Percentiles rank a stretch among this genome's conserved stretches.
Evolutionary conservation across 2,113 vertebrate genomes (phyloP).

Genomic region (Crotalus tigris): DNA sequence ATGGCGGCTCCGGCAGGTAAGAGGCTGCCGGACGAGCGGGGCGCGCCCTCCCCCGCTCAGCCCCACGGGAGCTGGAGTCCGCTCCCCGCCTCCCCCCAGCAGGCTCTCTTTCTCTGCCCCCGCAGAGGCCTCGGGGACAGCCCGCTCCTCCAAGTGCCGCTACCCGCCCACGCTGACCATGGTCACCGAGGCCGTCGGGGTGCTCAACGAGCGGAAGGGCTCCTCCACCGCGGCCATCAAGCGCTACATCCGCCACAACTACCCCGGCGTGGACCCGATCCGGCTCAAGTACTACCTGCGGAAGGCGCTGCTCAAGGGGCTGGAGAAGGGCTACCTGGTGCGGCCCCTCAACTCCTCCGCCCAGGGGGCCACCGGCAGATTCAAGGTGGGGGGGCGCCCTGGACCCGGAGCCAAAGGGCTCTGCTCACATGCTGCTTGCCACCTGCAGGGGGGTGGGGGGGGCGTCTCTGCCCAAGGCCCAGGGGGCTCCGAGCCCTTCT

Average conservation of each 20-base stretch:
- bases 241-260: conserved; percentile 63
- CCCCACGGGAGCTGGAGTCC: neutral
- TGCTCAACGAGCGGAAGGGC: conserved; percentile 68
- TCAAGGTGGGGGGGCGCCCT: conserved; percentile 61
- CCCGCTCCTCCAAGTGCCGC: neutral
- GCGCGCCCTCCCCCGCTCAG: neutral
- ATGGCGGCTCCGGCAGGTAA: neutral
- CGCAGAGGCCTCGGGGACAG: neutral
- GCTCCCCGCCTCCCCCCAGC: neutral
- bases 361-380: conserved; percentile 63
- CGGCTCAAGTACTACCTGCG: conserved; percentile 66
- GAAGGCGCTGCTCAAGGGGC: conserved; percentile 63
- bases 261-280: conserved; percentile 61
- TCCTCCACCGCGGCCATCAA: conserved; percentile 70
- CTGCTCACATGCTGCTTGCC: neutral
- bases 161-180: conserved; percentile 70
- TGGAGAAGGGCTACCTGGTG: conserved; percentile 66
- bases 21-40: no score
- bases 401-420: neutral
- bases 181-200: conserved; percentile 71
- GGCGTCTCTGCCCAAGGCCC: neutral
- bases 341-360: conserved; percentile 63
- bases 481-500: neutral
- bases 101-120: neutral
- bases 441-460: neutral